Conservation (phyloP, 2,113 vertebrate species). For the Mormoops blainvillei region DNA sequence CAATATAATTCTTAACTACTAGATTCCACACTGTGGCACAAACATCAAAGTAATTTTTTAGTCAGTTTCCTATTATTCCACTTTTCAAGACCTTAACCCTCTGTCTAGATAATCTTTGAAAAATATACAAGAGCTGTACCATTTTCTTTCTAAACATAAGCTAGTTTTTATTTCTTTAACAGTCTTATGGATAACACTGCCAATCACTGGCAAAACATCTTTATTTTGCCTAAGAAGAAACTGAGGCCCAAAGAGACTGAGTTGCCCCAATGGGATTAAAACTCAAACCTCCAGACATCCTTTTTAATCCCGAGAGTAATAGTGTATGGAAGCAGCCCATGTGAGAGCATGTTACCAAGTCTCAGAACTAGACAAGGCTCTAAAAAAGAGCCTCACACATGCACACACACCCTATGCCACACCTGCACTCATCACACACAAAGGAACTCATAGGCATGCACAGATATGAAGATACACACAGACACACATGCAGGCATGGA, state of each 20-base stretch:
- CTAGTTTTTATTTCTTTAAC: constrained; percentile 12
- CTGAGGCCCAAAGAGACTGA: neutral
- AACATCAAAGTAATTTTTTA: constrained; percentile 1
- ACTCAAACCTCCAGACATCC: neutral
- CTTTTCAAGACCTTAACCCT: neutral
- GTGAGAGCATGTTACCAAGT: neutral
- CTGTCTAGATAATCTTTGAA: neutral
- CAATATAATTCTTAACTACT: neutral
- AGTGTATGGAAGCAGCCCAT: neutral
- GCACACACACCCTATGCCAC: neutral
- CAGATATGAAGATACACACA: neutral
- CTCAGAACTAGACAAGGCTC: neutral
- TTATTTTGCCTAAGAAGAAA: neutral
- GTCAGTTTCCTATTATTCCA: constrained; percentile 24
- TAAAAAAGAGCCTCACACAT: neutral
- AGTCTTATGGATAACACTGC: neutral
- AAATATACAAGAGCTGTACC: neutral
- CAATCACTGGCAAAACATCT: neutral
- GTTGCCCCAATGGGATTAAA: neutral
- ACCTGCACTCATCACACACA: neutral
- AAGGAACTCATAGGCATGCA: neutral
- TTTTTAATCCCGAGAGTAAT: neutral
- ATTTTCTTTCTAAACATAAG: neutral
- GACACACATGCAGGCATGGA: neutral
- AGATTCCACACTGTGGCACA: neutral